phyloP scores from a whole-genome alignment of 2,888 invertebrate species.

The Chamaedrilus cognettii region DNA sequence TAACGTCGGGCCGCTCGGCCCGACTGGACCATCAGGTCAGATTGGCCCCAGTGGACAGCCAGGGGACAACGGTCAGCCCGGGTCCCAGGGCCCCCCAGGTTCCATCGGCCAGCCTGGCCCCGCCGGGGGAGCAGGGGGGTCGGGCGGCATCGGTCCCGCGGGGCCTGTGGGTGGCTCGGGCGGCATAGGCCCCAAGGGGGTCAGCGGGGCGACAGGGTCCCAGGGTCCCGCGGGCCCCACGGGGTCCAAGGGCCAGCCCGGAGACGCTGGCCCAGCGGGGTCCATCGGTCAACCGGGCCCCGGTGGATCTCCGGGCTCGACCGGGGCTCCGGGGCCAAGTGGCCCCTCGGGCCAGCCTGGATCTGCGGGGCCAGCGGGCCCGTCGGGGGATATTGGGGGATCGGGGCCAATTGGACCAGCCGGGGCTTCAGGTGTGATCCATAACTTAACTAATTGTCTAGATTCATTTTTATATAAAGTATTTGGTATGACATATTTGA shows the following conservation, averaged over 20 bases:
- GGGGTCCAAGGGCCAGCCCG: background rate
- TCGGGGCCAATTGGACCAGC: conserved; percentile 3
- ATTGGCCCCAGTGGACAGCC: conserved; percentile 28
- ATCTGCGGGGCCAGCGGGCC: conserved; percentile 15
- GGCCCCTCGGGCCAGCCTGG: conserved; percentile 23
- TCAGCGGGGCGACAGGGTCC: conserved; percentile 26
- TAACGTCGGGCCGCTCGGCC: conserved; percentile 20
- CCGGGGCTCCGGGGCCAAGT: conserved; percentile 22
- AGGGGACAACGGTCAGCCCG: conserved; percentile 26
- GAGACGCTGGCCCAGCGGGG: background rate
- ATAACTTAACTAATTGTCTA: too few relatives aligned
- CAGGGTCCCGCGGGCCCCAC: conserved; percentile 8
- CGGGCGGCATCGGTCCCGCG: background rate
- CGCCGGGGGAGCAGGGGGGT: conserved; percentile 2
- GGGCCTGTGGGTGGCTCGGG: conserved; percentile 19
- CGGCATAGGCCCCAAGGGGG: conserved; percentile 23
- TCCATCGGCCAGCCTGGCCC: conserved; percentile 24
- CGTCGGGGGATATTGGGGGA: conserved; percentile 12
- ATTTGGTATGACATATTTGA: too few relatives aligned
- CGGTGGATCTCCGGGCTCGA: conserved; percentile 20
- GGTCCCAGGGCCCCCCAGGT: conserved; percentile 25
- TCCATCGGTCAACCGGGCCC: background rate
- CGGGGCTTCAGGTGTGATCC: conserved; percentile 5
- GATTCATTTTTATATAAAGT: too few relatives aligned
- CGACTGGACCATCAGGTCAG: conserved; percentile 28